A percentile compares a stretch with the other conserved stretches of the same genome.
Conservation (phyloP, 2,113 vertebrate species). For the Pholis gunnellus region DNA sequence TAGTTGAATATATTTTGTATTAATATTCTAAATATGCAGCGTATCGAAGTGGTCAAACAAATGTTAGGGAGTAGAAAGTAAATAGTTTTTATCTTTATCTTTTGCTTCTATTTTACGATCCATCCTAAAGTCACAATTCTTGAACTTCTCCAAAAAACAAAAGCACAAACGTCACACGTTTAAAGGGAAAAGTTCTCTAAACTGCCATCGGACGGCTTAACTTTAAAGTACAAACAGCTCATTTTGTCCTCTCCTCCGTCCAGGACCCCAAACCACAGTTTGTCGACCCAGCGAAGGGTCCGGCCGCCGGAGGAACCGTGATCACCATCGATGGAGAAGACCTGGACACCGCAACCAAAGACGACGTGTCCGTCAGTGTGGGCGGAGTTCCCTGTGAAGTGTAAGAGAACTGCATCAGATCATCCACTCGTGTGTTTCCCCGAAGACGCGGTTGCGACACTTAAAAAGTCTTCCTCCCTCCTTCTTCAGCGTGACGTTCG, state of each 20-base stretch:
- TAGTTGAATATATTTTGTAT: too few species aligned
- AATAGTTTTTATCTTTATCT: too few species aligned
- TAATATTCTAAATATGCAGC: too few species aligned
- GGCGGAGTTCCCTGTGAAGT: slow-evolving; percentile 87
- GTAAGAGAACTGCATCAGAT: slow-evolving; percentile 69
- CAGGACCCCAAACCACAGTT: slow-evolving; percentile 86
- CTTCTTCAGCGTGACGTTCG: slow-evolving; percentile 85
- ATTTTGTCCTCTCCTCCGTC: neutral
- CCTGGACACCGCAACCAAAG: slow-evolving; percentile 89
- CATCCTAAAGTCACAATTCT: too few species aligned
- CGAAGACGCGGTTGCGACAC: fast-evolving
- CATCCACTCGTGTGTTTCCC: neutral
- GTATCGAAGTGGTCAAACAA: too few species aligned
- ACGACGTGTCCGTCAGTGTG: slow-evolving; percentile 87
- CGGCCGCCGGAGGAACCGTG: slow-evolving; percentile 89
- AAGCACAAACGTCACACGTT: too few species aligned
- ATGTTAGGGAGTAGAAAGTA: too few species aligned
- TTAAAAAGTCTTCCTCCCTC: neutral
- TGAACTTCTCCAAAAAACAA: too few species aligned
- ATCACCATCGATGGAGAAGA: slow-evolving; percentile 89
- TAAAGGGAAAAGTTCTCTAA: too few species aligned
- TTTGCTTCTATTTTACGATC: too few species aligned
- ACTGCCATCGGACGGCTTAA: too few species aligned
- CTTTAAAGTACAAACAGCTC: too few species aligned
- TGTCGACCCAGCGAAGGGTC: slow-evolving; percentile 86